Percentiles rank a stretch among this genome's conserved stretches.
Evolutionary conservation across 2,888 invertebrate species (phyloP).

Genomic region (Tiliacea aurago): DNA sequence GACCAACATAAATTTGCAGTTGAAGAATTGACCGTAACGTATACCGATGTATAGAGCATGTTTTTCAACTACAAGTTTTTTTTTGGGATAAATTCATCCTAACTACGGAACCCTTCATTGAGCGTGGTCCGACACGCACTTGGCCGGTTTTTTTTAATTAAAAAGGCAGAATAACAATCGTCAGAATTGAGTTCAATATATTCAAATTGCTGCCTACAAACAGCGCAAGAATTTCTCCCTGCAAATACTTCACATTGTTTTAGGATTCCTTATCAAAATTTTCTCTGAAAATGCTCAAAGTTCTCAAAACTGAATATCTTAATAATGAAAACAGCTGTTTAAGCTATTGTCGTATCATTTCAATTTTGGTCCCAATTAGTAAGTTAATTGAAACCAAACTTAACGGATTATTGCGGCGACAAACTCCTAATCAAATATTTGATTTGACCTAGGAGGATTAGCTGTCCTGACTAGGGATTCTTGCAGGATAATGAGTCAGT

Average conservation of each 20-base stretch:
- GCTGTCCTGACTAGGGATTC: neutral
- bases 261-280: neutral
- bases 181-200: neutral
- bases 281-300: neutral
- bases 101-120: too few relatives aligned
- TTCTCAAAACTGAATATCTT: neutral
- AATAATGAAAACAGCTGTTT: neutral
- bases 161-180: neutral
- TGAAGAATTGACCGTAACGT: too few relatives aligned
- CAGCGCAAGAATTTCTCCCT: neutral
- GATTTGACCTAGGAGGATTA: conserved; percentile 1
- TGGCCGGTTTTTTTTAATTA: too few relatives aligned
- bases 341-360: neutral
- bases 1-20: too few relatives aligned
- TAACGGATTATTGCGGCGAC: conserved; percentile 23
- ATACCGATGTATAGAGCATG: too few relatives aligned
- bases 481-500: neutral
- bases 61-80: too few relatives aligned
- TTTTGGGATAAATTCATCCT: too few relatives aligned
- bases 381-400: conserved; percentile 39
- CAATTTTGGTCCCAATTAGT: conserved; percentile 17
- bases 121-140: too few relatives aligned
- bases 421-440: conserved; percentile 18
- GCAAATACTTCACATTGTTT: neutral
- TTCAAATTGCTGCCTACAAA: too few relatives aligned